Percentiles rank a stretch among this genome's conserved stretches.
phyloP scores from a whole-genome alignment of 2,113 vertebrate genomes.

The Nothocercus julius region DNA sequence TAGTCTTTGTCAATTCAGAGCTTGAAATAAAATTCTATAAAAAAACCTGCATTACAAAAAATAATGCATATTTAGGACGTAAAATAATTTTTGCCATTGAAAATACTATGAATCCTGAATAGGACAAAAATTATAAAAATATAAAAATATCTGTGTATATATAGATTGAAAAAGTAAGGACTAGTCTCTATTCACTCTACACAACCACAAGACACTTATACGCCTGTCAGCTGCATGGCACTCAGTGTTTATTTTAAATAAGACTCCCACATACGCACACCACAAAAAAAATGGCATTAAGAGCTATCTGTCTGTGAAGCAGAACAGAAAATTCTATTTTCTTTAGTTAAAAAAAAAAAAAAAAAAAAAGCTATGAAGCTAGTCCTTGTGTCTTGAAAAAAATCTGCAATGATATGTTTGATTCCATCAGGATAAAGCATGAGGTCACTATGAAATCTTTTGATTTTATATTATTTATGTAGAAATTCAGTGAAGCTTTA shows the following conservation, averaged over 20 bases:
- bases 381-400: too few species aligned
- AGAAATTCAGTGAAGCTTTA: neutral
- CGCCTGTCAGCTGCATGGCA: neutral
- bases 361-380: too few species aligned
- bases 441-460: neutral
- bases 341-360: neutral
- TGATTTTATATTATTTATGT: neutral
- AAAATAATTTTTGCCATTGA: neutral
- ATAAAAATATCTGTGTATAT: neutral
- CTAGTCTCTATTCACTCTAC: neutral
- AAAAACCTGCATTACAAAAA: neutral
- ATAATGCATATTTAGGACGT: neutral
- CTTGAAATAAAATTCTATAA: neutral
- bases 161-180: neutral
- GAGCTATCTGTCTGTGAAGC: neutral
- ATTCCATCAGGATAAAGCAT: neutral
- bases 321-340: neutral
- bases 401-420: neutral
- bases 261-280: neutral
- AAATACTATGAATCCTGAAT: neutral
- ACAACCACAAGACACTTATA: neutral
- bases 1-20: neutral
- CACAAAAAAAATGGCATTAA: neutral
- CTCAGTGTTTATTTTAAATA: neutral
- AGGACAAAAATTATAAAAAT: neutral